Percentiles rank a stretch among this genome's conserved stretches.
These are phyloP conservation scores for Premnoplex brunnescens DNA, from an alignment of 2,797 vertebrate genomes.

Conservation along the genomic window DNA sequence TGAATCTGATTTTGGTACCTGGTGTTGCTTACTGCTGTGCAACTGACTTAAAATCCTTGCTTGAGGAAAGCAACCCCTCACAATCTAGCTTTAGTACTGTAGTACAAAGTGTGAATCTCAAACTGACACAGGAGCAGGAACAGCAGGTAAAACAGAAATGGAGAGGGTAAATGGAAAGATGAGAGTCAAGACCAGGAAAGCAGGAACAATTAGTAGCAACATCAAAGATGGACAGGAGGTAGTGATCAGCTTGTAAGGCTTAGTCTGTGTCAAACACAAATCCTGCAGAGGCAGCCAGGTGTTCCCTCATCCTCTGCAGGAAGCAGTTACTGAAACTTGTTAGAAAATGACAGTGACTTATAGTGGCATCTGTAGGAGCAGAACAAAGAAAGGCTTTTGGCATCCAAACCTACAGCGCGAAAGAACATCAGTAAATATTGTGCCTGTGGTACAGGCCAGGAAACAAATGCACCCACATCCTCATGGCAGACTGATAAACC, in stretches of 20 bases:
- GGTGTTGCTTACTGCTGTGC: neutral
- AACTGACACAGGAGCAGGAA: neutral
- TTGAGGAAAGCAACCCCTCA: neutral
- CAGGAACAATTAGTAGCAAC: neutral
- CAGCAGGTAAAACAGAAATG: neutral
- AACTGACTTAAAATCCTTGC: neutral
- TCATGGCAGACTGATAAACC: neutral
- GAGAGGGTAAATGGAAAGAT: neutral
- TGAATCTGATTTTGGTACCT: neutral
- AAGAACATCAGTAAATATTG: constrained; percentile 39
- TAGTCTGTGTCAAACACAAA: neutral
- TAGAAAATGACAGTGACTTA: constrained; percentile 43
- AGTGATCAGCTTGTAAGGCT: neutral
- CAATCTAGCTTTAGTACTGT: neutral
- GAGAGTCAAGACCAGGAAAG: neutral
- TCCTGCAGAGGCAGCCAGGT: neutral
- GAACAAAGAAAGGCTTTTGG: constrained; percentile 28
- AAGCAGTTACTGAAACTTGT: constrained; percentile 6
- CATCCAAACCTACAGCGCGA: accelerated
- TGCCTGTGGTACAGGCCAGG: neutral
- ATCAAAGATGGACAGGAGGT: neutral
- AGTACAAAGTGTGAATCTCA: neutral
- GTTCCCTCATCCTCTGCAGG: neutral
- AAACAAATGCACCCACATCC: constrained; percentile 9
- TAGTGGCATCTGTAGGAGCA: neutral